Percentiles rank a stretch among this genome's conserved stretches.
Conservation (phyloP, 2,888 invertebrate genomes). For the Metopia argyrocephala region DNA sequence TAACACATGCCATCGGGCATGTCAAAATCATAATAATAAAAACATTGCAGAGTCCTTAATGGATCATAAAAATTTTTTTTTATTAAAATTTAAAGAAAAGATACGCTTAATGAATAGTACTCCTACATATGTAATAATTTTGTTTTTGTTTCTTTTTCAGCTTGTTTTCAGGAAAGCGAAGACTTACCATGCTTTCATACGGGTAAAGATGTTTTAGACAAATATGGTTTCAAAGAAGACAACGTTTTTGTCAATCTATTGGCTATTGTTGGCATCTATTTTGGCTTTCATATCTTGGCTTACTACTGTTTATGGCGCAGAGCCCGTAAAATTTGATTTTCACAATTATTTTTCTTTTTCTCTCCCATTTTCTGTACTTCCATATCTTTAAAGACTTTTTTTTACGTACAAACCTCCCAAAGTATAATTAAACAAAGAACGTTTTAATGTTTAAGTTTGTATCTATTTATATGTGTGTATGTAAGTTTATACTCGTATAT, state of each 20-base stretch:
- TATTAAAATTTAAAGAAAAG: too few relatives aligned
- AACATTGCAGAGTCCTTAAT: too few relatives aligned
- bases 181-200: constrained; percentile 86
- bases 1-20: too few relatives aligned
- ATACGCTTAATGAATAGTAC: too few relatives aligned
- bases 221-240: constrained; percentile 84
- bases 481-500: not conserved
- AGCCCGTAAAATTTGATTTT: constrained; percentile 79
- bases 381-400: not conserved
- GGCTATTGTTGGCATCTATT: constrained; percentile 83
- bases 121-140: not conserved
- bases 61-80: too few relatives aligned
- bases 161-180: constrained; percentile 81
- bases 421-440: not conserved
- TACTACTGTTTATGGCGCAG: constrained; percentile 84
- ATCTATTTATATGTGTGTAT: not conserved
- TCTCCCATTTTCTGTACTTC: not conserved
- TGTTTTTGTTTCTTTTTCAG: constrained; percentile 74
- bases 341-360: not conserved
- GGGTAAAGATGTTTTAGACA: constrained; percentile 85
- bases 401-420: constrained; percentile 25
- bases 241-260: constrained; percentile 84
- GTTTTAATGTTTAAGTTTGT: not conserved
- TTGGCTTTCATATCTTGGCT: constrained; percentile 85
- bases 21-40: too few relatives aligned